Percentiles rank a stretch among this genome's conserved stretches.
phyloP scores from a whole-genome alignment of 2,888 invertebrate genomes.

The Petrolisthes manimaculis region DNA sequence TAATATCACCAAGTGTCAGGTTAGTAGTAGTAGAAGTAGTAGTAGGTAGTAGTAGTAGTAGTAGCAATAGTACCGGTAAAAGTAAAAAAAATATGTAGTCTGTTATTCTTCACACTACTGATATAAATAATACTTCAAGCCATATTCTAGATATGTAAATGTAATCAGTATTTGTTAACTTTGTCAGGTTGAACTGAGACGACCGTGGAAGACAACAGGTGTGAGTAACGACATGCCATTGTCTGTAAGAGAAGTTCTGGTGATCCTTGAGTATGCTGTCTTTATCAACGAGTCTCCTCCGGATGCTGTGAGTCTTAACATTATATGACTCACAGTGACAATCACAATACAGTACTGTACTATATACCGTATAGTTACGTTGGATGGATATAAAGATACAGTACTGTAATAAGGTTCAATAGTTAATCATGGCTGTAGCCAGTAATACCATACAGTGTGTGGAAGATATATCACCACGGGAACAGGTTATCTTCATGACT shows the following conservation, averaged over 20 bases:
- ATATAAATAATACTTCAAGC: not conserved
- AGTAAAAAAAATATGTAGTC: not conserved
- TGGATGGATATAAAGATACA: not conserved
- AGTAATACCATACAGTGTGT: too few relatives aligned
- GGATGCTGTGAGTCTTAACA: constrained; percentile 28
- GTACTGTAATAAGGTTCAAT: not conserved
- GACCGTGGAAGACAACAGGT: constrained; percentile 37
- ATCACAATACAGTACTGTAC: not conserved
- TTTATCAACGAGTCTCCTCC: constrained; percentile 34
- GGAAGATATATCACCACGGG: too few relatives aligned
- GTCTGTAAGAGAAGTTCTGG: constrained; percentile 40
- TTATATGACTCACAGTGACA: not conserved
- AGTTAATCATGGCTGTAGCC: too few relatives aligned
- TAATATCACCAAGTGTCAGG: constrained; percentile 31
- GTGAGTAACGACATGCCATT: constrained; percentile 43
- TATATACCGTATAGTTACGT: not conserved
- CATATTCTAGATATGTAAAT: not conserved
- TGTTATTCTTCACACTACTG: not conserved
- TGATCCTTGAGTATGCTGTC: constrained; percentile 39
- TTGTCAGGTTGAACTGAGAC: constrained; percentile 38
- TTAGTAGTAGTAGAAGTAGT: not conserved
- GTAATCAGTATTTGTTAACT: not conserved
- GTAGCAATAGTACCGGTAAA: not conserved
- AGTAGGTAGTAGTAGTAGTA: not conserved
- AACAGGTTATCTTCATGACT: too few relatives aligned